phyloP scores from a whole-genome alignment of 2,888 invertebrate genomes.

The Gnatocerus cornutus region DNA sequence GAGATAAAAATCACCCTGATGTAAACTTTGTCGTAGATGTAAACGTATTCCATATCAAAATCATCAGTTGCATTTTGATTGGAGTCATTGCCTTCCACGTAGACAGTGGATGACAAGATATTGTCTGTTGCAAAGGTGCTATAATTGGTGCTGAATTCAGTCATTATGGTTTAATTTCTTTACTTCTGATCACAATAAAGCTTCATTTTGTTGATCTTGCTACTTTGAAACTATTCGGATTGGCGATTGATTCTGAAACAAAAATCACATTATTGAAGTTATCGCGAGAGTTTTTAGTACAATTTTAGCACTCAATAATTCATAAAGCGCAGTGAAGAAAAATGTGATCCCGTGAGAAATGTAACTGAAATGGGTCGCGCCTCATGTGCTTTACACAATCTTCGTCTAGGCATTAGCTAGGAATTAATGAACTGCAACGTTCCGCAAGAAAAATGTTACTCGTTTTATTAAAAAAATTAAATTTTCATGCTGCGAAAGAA shows the following conservation, averaged over 20 bases:
- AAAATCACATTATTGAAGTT: not conserved
- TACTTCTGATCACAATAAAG: not conserved
- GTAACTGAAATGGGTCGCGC: too few relatives aligned
- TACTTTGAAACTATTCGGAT: conserved; percentile 9
- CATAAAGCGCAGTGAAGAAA: too few relatives aligned
- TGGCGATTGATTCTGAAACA: conserved; percentile 21
- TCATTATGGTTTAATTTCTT: conserved; percentile 9
- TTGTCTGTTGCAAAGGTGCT: conserved; percentile 14
- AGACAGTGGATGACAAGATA: conserved; percentile 5
- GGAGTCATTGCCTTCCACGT: conserved; percentile 10
- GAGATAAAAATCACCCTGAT: conserved; percentile 83
- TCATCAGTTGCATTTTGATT: conserved; percentile 20
- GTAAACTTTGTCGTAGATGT: conserved; percentile 84
- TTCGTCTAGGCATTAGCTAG: too few relatives aligned
- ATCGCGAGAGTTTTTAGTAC: too few relatives aligned
- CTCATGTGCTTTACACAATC: too few relatives aligned
- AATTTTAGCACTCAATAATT: too few relatives aligned
- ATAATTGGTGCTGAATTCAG: conserved; percentile 21
- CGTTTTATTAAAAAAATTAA: too few relatives aligned
- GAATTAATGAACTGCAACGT: too few relatives aligned
- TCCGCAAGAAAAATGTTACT: too few relatives aligned
- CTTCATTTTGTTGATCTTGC: conserved; percentile 24
- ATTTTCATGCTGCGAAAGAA: too few relatives aligned
- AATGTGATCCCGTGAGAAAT: too few relatives aligned
- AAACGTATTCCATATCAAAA: conserved; percentile 69